These are phyloP conservation scores for Anomalospiza imberbis DNA, from an alignment of 2,797 vertebrate genomes.

Conservation along the genomic window DNA sequence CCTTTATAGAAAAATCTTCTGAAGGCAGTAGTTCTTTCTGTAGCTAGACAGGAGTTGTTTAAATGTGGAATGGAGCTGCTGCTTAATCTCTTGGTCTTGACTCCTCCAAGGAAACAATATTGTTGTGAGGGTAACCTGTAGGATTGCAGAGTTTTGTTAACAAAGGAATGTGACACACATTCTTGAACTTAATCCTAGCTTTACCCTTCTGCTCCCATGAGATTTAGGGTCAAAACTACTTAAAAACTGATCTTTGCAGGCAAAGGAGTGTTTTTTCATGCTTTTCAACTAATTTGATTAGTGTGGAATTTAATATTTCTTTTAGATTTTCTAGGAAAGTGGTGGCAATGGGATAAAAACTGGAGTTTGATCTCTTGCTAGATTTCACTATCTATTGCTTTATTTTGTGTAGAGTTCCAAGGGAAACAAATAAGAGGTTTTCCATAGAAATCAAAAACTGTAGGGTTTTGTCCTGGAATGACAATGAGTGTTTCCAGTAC, in stretches of 20 bases:
- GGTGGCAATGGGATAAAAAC: background rate
- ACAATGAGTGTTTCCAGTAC: rapidly evolving
- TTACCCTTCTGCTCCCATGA: background rate
- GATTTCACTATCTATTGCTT: background rate
- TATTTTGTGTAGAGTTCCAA: background rate
- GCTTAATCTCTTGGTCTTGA: background rate
- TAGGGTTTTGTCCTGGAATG: background rate
- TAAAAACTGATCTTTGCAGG: background rate
- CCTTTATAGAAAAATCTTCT: background rate
- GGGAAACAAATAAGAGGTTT: background rate
- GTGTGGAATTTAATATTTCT: background rate
- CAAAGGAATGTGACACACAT: background rate
- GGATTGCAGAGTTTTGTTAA: background rate
- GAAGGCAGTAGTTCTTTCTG: background rate
- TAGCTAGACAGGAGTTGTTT: background rate
- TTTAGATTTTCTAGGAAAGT: background rate
- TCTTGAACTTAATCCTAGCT: background rate
- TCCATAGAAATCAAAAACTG: background rate
- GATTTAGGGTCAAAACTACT: background rate
- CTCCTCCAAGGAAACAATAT: background rate
- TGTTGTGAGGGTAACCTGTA: background rate
- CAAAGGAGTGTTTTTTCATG: background rate
- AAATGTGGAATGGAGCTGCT: background rate
- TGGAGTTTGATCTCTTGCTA: background rate
- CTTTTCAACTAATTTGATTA: background rate